A percentile compares a stretch with the other conserved stretches of the same genome.
Conservation (phyloP, 2,113 vertebrate species). For the Aplodontia rufa region DNA sequence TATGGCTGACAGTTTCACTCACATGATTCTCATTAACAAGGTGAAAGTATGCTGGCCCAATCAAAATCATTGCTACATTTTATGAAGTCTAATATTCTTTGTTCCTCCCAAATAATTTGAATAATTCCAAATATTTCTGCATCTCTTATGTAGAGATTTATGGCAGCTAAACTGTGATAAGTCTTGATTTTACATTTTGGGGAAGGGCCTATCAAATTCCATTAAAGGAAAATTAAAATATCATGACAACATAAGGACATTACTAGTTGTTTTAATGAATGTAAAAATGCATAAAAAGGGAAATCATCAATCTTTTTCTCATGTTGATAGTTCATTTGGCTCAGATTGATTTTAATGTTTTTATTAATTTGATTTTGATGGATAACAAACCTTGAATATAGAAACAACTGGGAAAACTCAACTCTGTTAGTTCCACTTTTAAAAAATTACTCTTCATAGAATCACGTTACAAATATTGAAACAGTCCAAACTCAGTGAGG, state of each 20-base stretch:
- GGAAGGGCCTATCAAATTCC: slow-evolving; percentile 43
- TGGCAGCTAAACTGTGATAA: background rate
- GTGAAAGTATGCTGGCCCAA: background rate
- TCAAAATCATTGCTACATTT: slow-evolving; percentile 31
- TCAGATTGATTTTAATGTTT: slow-evolving; percentile 22
- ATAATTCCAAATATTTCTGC: slow-evolving; percentile 57
- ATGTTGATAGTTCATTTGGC: slow-evolving; percentile 43
- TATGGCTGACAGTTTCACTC: slow-evolving; percentile 56
- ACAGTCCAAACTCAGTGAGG: too few species aligned
- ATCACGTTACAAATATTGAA: background rate
- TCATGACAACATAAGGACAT: background rate
- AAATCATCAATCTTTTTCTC: slow-evolving; percentile 35
- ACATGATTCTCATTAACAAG: slow-evolving; percentile 64
- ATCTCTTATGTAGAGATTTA: slow-evolving; percentile 16
- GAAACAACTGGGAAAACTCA: background rate
- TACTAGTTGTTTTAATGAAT: slow-evolving; percentile 38
- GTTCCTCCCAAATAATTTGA: slow-evolving; percentile 52
- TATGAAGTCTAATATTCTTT: slow-evolving; percentile 45
- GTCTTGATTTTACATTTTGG: slow-evolving; percentile 24
- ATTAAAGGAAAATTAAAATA: slow-evolving; percentile 62
- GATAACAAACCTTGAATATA: background rate
- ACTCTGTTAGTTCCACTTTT: background rate
- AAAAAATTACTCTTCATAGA: background rate
- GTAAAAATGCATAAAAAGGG: background rate
- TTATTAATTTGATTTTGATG: slow-evolving; percentile 44